A percentile compares a stretch with the other conserved stretches of the same genome.
These are phyloP conservation scores for Sesia apiformis DNA, from an alignment of 2,888 invertebrate species.

Conservation along the genomic window DNA sequence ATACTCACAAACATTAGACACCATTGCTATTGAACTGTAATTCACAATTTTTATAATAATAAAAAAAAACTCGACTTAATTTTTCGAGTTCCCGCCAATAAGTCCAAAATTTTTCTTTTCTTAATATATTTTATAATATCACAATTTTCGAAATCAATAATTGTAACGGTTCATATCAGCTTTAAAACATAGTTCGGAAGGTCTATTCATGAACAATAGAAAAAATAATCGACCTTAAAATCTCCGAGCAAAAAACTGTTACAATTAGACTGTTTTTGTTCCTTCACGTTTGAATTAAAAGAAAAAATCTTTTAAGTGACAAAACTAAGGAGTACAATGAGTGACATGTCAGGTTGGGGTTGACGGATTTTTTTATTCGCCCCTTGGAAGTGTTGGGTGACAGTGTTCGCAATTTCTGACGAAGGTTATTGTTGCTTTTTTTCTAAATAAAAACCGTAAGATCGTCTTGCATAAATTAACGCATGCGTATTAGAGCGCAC, in stretches of 20 bases:
- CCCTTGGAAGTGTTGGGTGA: slow-evolving; percentile 64
- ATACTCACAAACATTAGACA: too few relatives aligned
- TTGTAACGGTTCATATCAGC: slow-evolving; percentile 17
- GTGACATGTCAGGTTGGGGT: slow-evolving; percentile 65
- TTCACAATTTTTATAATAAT: too few relatives aligned
- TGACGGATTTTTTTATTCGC: slow-evolving; percentile 41
- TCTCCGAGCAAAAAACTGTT: slow-evolving; percentile 60
- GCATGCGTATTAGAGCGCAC: slow-evolving; percentile 37
- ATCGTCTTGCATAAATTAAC: slow-evolving; percentile 72
- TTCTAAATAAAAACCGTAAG: slow-evolving; percentile 30
- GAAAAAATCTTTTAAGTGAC: slow-evolving; percentile 62
- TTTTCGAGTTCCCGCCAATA: too few relatives aligned
- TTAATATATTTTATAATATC: too few relatives aligned
- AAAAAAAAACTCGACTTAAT: too few relatives aligned
- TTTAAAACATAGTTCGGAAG: slow-evolving; percentile 10
- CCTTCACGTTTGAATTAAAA: slow-evolving; percentile 41
- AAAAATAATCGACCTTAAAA: slow-evolving; percentile 70
- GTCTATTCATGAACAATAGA: slow-evolving; percentile 17
- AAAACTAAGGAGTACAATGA: slow-evolving; percentile 59
- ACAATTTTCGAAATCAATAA: slow-evolving; percentile 6
- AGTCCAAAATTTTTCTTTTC: too few relatives aligned
- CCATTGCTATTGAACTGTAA: too few relatives aligned
- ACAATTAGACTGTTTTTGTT: slow-evolving; percentile 72
- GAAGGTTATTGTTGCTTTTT: slow-evolving; percentile 49
- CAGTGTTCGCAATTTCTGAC: slow-evolving; percentile 66